Conservation (phyloP, 2,113 vertebrate species). For the Dasyurus viverrinus region DNA sequence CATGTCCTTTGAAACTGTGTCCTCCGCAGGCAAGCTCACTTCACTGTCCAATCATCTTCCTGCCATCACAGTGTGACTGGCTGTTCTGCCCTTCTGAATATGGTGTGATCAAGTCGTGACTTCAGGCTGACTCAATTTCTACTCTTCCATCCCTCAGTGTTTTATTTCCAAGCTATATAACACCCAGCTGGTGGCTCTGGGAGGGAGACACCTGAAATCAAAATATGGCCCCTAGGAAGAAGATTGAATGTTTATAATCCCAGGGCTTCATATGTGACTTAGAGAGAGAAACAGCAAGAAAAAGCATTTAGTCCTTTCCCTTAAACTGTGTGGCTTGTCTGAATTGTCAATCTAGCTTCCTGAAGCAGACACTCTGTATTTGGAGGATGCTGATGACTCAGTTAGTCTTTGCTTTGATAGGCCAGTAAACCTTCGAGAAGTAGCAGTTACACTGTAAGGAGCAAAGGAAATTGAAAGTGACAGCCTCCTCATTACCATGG, state of each 20-base stretch:
- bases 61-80: not conserved
- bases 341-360: not conserved
- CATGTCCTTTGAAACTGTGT: not conserved
- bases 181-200: not conserved
- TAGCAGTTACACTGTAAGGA: not conserved
- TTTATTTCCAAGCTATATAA: not conserved
- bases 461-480: constrained; percentile 3
- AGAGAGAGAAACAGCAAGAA: not conserved
- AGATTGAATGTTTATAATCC: not conserved
- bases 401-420: not conserved
- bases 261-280: not conserved
- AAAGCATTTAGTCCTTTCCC: constrained; percentile 29
- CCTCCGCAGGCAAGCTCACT: not conserved
- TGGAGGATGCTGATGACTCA: constrained; percentile 1
- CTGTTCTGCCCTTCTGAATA: not conserved
- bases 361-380: not conserved
- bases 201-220: not conserved
- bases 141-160: not conserved
- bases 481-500: not conserved
- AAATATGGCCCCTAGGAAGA: not conserved
- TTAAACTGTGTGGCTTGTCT: constrained; percentile 13
- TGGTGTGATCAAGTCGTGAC: not conserved
- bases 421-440: not conserved
- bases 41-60: not conserved
- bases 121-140: not conserved